Base-by-base conservation (phyloP, 2,888 invertebrate species). In the Apamea epomidion region DNA sequence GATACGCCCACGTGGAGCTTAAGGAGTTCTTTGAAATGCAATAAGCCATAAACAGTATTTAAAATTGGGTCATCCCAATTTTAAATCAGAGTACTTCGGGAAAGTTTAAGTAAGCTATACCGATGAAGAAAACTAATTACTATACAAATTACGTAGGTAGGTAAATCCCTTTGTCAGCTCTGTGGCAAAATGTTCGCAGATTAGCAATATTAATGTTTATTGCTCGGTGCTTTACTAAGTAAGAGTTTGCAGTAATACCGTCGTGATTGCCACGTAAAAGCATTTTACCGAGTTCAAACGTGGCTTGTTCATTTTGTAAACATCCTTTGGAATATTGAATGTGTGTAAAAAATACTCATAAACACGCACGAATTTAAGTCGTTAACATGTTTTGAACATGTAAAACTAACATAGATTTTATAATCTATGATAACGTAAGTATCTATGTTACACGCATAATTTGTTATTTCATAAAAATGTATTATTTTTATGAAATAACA, bases 171-270 rank as follows among this genome's bases (percentile, higher is more conserved):
- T 80, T 82, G 82, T 89, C 76, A 78, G 75, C 76, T 80, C 74
- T 81, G 68, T 78, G 79, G 69, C 75, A 51, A 78, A 83, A 72
- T 78, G 78, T 69, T 75, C 68, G 37, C 51, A 81, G 80, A 84
- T 88, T 86, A 84, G 72, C 69, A 73, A 81, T 81, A 84, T 83
- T 80, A 85, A 81, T 83, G 82, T 83, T 86, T 89, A 89, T 88
- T 84, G 82, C 80, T 82, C 67, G 32, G 79, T 69, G 80, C 78
- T 79, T 86, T 78, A 80, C 77, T 83, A 80, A 84, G 77, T 85
- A 87, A 75, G 69, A 80, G 78, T 81, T 86, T 68, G 64, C 77
- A 88, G 79, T 87, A 78, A 80, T 69, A 78, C 51, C 74, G 80
- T 80, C 82, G 84, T 88, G 88, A 84, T 84, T 76, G 78, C 75